These are phyloP conservation scores for Corythoichthys intestinalis DNA, from an alignment of 2,113 vertebrate species.

Conservation along the genomic window DNA sequence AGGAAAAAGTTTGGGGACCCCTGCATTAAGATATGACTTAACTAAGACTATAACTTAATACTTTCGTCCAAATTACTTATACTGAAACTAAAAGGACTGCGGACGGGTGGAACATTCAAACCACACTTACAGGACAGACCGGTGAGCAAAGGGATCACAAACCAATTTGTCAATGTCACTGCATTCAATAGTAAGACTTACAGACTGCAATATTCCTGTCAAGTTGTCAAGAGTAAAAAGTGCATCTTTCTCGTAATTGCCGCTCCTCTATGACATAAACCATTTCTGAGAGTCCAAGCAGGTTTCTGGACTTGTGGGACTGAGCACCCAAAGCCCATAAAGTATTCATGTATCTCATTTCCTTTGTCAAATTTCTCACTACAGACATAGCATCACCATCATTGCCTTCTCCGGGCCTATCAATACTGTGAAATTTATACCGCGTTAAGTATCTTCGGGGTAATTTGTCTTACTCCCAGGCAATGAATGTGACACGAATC, in stretches of 20 bases:
- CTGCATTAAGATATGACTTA: too few species aligned
- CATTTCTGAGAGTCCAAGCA: conserved; percentile 38
- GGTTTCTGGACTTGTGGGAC: conserved; percentile 45
- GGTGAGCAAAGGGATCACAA: conserved; percentile 37
- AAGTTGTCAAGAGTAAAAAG: background rate
- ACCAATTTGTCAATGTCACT: conserved; percentile 12
- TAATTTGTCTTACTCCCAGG: conserved; percentile 57
- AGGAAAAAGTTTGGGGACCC: too few species aligned
- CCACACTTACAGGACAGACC: background rate
- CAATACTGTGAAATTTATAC: conserved; percentile 65
- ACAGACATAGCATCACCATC: conserved; percentile 50
- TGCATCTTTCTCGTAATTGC: conserved; percentile 12
- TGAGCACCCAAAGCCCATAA: conserved; percentile 41
- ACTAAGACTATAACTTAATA: too few species aligned
- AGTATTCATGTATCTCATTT: conserved; percentile 55
- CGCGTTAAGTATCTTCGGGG: conserved; percentile 59
- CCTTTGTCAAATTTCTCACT: conserved; percentile 53
- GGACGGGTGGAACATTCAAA: background rate
- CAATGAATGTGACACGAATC: conserved; percentile 65
- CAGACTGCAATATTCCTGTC: conserved; percentile 6
- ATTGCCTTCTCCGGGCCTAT: conserved; percentile 42
- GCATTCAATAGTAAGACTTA: background rate
- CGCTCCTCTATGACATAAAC: background rate
- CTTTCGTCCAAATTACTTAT: too few species aligned
- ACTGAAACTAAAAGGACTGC: too few species aligned